These are phyloP conservation scores for Pterostichus niger DNA, from an alignment of 2,888 invertebrate species.

Conservation along the genomic window DNA sequence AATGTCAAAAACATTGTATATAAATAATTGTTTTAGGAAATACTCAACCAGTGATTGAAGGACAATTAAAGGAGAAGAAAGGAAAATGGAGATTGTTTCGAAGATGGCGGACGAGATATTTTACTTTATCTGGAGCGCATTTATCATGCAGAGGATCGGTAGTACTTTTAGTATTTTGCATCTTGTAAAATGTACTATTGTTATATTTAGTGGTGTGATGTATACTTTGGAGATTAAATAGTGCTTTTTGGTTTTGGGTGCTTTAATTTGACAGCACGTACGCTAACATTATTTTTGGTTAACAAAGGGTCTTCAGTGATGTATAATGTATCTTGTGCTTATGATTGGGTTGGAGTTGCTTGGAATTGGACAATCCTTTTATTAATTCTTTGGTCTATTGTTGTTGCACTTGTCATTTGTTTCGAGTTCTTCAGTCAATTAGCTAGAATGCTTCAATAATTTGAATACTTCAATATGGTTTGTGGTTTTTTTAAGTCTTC, in stretches of 20 bases:
- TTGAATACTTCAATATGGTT: too few species aligned
- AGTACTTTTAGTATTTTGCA: constrained; percentile 67
- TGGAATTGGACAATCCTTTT: too few species aligned
- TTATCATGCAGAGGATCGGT: constrained; percentile 92
- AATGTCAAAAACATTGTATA: not conserved
- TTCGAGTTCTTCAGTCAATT: too few species aligned
- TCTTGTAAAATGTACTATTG: constrained; percentile 4
- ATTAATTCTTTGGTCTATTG: too few species aligned
- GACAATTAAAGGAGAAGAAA: constrained; percentile 94
- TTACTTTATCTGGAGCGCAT: constrained; percentile 95
- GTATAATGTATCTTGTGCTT: too few species aligned
- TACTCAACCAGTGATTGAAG: constrained; percentile 93
- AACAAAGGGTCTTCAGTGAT: too few species aligned
- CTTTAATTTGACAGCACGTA: too few species aligned
- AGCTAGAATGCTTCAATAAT: too few species aligned
- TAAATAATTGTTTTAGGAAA: constrained; percentile 77
- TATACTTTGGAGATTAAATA: not conserved
- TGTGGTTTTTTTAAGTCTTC: too few species aligned
- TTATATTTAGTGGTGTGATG: not conserved
- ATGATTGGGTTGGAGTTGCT: too few species aligned
- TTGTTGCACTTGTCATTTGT: too few species aligned
- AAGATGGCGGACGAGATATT: constrained; percentile 95
- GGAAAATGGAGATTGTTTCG: constrained; percentile 94
- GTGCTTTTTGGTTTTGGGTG: not conserved
- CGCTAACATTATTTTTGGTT: not conserved